Base-by-base conservation (phyloP, 2,113 vertebrate genomes). In the Eidolon helvum region DNA sequence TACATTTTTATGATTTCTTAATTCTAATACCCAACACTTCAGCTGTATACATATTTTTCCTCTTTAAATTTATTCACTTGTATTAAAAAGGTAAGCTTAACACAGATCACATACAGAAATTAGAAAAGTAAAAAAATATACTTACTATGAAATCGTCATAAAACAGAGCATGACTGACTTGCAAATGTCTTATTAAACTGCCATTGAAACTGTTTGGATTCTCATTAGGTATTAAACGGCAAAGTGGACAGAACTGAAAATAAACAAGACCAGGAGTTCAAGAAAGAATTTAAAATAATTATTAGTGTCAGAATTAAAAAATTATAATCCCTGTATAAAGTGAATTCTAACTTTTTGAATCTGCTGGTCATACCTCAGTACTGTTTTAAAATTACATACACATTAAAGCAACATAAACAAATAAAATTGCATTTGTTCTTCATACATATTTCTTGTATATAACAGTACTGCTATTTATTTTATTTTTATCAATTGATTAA, bases 151-250 rank as follows among this genome's bases (percentile, higher is more conserved):
- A 98, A 82, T 98, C 97, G 59, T 98, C 97, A 53, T 97, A 98
- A 96, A 94, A 97, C 83, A 98, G 87, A 57, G 91, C 96, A 50
- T 98, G 97, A 84, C 79, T 96, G 53, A 96, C 91, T 91, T 98
- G 97, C 95, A 98, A 93, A 96, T 98, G 98, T 94, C 96, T 98
- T 90, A 98, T 97, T 95, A 98, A 98, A 97, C 97, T 98, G 94
- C 97, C 98, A 80, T 24, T 97, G 87, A 98, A 97, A 82, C 78
- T 97, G 79, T 92, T 84, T 86, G 92, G 19, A 63, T 97, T 96
- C 93, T 96, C 98, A 86, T 87, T 96, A 69, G 97, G 90, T 90
- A 95, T 92, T 94, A 98, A 97, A 88, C 24, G 97, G 95, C 98
- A 98, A 95, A 98, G 97, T 21, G 98, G 98, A 94, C 98, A 98